Base-by-base conservation (phyloP, 2,113 vertebrate genomes). In the Turnix velox region DNA sequence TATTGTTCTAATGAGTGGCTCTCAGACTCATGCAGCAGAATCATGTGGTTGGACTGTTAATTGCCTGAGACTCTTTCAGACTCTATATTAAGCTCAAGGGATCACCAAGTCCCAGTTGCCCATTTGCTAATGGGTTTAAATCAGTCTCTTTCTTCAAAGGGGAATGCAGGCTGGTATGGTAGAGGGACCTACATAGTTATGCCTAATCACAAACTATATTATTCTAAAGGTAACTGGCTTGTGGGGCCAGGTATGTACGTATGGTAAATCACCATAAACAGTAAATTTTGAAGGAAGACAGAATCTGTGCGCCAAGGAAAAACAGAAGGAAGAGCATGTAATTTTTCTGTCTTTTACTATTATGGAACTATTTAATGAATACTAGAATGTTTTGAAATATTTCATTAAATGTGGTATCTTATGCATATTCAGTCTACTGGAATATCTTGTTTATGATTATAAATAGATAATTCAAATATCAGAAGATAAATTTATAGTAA, bases 1-100 rank as follows among this genome's bases (percentile, higher is more conserved):
- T 84, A 85, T 82, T 87, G 81, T 69, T 91, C 61, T 93, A 92
- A 95, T 84, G 89, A 93, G 55, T 69, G 81, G 74, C 85, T 95
- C 81, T 91, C 88, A 92, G 88, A 35, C 74, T 57, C 58, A 7
- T 61, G 73, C 84, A 92, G 61, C 88, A 92, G 73, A 75, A 72
- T 49, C 35, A 39, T 68, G 80, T 88, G 91, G 69, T 93, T 92
- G 89, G 54, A 27, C 49, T 82, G 54, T 58, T 85, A 61, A 90
- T 95, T 85, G 82, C 84, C 52, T 24, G 30, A 92, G 87, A 90
- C 17, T 80, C 42, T 74, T 73, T 30, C 67, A 19, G 16, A 3
- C 28, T 66, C 35, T 51, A 6, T 40, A 18, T 17, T 67, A 75
- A 86, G 49, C 63, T 76, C 27, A 58, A 65, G 42, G 45, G 54